Evolutionary conservation across 2,888 invertebrate genomes (phyloP).

Genomic region (Leptura quadrifasciata): DNA sequence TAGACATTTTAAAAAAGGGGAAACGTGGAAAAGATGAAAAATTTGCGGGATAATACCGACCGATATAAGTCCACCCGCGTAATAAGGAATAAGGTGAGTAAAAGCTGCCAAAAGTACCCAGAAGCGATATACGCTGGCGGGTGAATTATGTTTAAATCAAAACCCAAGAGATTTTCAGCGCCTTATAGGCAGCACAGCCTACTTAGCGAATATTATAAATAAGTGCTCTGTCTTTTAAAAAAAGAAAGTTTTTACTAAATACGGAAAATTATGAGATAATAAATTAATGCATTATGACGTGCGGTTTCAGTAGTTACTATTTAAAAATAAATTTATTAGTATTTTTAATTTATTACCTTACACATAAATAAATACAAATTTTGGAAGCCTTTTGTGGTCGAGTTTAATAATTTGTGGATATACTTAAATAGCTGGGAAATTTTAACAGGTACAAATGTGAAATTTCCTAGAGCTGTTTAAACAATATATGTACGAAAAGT

Average conservation of each 20-base stretch:
- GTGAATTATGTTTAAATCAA: slow-evolving; percentile 36
- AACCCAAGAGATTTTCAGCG: slow-evolving; percentile 33
- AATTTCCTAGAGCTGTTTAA: too few relatives aligned
- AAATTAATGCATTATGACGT: background rate
- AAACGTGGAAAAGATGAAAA: slow-evolving; percentile 18
- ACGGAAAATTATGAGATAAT: background rate
- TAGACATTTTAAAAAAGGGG: background rate
- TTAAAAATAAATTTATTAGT: background rate
- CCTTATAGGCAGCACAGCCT: slow-evolving; percentile 25
- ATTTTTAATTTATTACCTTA: background rate
- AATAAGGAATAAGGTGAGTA: slow-evolving; percentile 40
- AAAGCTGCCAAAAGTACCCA: slow-evolving; percentile 40
- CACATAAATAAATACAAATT: background rate
- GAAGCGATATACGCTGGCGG: slow-evolving; percentile 33
- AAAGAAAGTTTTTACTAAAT: background rate
- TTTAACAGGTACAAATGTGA: too few relatives aligned
- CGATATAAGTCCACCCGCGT: slow-evolving; percentile 26
- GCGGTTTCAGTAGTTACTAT: too few relatives aligned
- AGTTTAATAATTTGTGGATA: too few relatives aligned
- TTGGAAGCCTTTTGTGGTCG: background rate
- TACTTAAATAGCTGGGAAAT: too few relatives aligned
- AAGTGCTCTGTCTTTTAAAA: background rate
- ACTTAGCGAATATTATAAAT: slow-evolving; percentile 18
- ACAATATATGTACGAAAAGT: too few relatives aligned
- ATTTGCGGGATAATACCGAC: slow-evolving; percentile 6